A percentile compares a stretch with the other conserved stretches of the same genome.
Conservation (phyloP, 2,797 vertebrate genomes). For the Typhlichthys eigenmanni region DNA sequence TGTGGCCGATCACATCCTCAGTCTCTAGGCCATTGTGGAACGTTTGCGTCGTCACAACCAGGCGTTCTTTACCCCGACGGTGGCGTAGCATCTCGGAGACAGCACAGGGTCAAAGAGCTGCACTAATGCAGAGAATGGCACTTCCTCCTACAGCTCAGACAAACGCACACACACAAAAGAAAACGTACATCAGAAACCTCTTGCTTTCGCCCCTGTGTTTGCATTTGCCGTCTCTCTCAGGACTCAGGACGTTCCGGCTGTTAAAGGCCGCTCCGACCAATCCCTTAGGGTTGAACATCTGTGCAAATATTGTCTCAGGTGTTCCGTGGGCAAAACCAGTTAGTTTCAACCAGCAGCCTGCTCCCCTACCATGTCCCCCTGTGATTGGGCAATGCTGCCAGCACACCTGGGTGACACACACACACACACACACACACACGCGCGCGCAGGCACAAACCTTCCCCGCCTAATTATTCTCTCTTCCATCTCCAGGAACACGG, state of each 20-base stretch:
- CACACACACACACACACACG: not conserved
- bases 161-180: conserved; percentile 18
- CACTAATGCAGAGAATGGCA: conserved; percentile 71
- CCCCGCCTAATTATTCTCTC: conserved; percentile 20
- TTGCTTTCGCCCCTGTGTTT: conserved; percentile 21
- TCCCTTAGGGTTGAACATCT: conserved; percentile 48
- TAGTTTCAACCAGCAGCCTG: conserved; percentile 2
- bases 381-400: not conserved
- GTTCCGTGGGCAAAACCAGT: conserved; percentile 23
- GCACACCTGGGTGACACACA: conserved; percentile 26
- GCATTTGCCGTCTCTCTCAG: conserved; percentile 9
- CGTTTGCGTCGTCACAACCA: not conserved
- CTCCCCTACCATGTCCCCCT: not conserved
- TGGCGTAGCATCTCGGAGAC: conserved; percentile 79
- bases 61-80: conserved; percentile 69
- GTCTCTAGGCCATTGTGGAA: not conserved
- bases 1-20: no score
- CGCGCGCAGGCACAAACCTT: conserved; percentile 28
- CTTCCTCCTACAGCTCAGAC: conserved; percentile 58
- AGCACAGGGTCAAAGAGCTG: conserved; percentile 81
- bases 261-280: conserved; percentile 29
- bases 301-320: conserved; percentile 51
- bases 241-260: conserved; percentile 18
- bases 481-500: conserved; percentile 9
- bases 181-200: not conserved